Base-by-base conservation (phyloP, 2,113 vertebrate species). In the Lamprotornis superbus region DNA sequence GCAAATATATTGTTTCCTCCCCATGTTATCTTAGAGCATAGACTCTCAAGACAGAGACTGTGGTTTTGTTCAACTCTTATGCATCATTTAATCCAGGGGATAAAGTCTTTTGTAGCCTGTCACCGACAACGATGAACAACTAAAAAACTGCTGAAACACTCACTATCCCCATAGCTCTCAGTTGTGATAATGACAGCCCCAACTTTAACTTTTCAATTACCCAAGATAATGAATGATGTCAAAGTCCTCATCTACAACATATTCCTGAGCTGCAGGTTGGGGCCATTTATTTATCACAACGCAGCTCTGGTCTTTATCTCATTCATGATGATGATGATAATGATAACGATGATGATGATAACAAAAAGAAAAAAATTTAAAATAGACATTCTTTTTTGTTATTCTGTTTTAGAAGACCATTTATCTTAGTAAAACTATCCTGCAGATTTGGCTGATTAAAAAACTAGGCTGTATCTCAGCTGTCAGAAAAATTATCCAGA, bases 251-350 rank as follows among this genome's bases (percentile, higher is more conserved):
- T 59, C 14, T 57, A 35, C 20, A 83, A 27, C 11, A 30, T 3
- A 2, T 55, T 50, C 3, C 46, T 83, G 35, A 42, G 20, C 14
- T 74, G 8, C 0, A 0, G 5, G 9, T 33, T 67, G 33, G 4
- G 12, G 12, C 10, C 8, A 5, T 81, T 74, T 74, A 17, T 59
- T 33, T 76, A 5, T n/a, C 31, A 77, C 5, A 60, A 3, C 57
- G 20, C 13, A 83, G 19, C 4, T 91, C 42, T 8, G 1, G 17
- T 50, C 46, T 74, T 83, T 61, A 40, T 37, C 20, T 70, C 35
- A 46, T 23, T 30, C 25, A 37, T 33, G 11, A 44, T 33, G 27
- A 42, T 57, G 9, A 22, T 63, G 8, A 28, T 25, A 2, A 11
- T 37, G 39, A 22, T 63, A 6, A 28, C 20, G 3, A 9, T 37